A percentile compares a stretch with the other conserved stretches of the same genome.
These are phyloP conservation scores for Saxicola maurus DNA, from an alignment of 2,797 vertebrate species.

Conservation along the genomic window DNA sequence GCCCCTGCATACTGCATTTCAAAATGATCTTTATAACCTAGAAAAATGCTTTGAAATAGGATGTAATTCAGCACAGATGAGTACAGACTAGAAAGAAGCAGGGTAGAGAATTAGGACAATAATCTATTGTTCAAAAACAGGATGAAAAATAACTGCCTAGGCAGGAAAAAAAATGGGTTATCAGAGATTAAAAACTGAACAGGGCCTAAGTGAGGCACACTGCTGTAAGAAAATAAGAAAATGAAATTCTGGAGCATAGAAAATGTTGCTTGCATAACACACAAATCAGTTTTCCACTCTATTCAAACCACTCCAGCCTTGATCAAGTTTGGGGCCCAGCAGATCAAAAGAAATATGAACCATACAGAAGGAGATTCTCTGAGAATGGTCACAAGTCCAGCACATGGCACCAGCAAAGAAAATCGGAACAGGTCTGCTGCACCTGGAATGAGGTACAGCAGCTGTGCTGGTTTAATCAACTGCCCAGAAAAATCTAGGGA, in stretches of 20 bases:
- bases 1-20: not conserved
- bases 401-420: not conserved
- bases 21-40: slow-evolving; percentile 6
- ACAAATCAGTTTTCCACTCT: not conserved
- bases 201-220: not conserved
- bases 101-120: not conserved
- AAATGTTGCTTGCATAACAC: not conserved
- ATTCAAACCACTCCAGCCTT: not conserved
- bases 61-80: not conserved
- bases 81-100: not conserved
- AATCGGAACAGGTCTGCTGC: not conserved
- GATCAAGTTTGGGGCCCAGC: not conserved
- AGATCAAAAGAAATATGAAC: not conserved
- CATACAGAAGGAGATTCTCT: not conserved
- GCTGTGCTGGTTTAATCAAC: not conserved
- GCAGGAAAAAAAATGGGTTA: not conserved
- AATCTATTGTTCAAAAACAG: slow-evolving; percentile 10
- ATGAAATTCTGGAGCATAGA: not conserved
- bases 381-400: not conserved
- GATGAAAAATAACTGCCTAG: not conserved
- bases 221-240: not conserved
- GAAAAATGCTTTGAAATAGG: slow-evolving; percentile 25
- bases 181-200: not conserved
- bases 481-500: not conserved
- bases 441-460: not conserved